Percentiles rank a stretch among this genome's conserved stretches.
phyloP scores from a whole-genome alignment of 35 echinoderm and acorn worm species.

The Diadema setosum region DNA sequence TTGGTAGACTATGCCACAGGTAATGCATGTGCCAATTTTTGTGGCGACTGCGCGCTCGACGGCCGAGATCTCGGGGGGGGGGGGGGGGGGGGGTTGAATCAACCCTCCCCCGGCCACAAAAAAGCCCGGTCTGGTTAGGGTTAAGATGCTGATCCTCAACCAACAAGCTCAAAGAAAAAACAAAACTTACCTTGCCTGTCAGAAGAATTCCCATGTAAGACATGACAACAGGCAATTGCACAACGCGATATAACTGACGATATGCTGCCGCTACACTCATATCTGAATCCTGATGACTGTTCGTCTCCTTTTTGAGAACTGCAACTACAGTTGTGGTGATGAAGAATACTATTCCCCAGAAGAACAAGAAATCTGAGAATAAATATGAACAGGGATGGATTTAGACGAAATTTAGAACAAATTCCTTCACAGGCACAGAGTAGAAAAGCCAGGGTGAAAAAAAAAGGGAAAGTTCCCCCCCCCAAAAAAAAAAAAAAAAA shows the following conservation, averaged over 20 bases:
- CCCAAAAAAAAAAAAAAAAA: too few species aligned
- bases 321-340: constrained; percentile 77
- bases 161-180: not conserved
- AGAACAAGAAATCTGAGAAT: constrained; percentile 74
- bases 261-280: constrained; percentile 50
- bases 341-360: constrained; percentile 92
- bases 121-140: too few species aligned
- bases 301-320: constrained; percentile 59
- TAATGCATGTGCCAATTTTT: too few species aligned
- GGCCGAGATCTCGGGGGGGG: too few species aligned
- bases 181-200: constrained; percentile 78
- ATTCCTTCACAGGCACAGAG: too few species aligned
- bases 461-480: too few species aligned
- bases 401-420: not conserved
- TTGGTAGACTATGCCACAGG: too few species aligned
- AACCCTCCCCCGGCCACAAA: too few species aligned
- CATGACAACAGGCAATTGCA: constrained; percentile 56
- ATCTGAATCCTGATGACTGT: not conserved
- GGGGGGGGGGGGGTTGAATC: too few species aligned
- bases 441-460: too few species aligned
- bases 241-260: constrained; percentile 58
- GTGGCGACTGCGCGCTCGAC: too few species aligned
- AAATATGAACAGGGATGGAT: not conserved
- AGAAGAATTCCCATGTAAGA: constrained; percentile 57
- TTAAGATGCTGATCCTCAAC: too few species aligned